Evolutionary conservation across 1,140 invertebrate genomes (phyloP).

Genomic region (Tribolium castaneum): DNA sequence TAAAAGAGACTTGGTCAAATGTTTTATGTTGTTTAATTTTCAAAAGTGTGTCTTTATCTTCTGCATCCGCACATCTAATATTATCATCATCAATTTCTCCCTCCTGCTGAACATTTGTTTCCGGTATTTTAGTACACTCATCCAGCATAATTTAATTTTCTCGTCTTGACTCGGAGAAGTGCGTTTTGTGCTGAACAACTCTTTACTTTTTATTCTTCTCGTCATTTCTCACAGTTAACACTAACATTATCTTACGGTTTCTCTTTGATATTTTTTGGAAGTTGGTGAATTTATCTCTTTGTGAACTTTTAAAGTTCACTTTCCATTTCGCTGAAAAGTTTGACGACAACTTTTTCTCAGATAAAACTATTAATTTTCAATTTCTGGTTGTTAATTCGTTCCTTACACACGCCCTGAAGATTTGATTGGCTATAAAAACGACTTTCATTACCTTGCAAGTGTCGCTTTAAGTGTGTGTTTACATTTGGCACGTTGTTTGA

Average conservation of each 20-base stretch:
- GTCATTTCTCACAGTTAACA: background rate
- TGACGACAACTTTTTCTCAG: background rate
- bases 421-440: conserved; percentile 7
- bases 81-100: no score
- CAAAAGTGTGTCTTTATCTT: background rate
- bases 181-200: background rate
- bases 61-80: background rate
- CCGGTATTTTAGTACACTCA: background rate
- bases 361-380: no score
- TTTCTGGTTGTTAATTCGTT: background rate
- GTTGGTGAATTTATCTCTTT: background rate
- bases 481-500: background rate
- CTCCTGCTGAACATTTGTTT: background rate
- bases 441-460: background rate
- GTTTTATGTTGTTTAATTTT: background rate
- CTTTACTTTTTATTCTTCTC: background rate
- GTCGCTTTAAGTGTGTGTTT: conserved; percentile 6
- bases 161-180: background rate
- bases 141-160: background rate
- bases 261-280: background rate
- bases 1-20: background rate
- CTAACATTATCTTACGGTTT: background rate
- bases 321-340: background rate
- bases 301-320: background rate
- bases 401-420: background rate